Percentiles rank a stretch among this genome's conserved stretches.
Evolutionary conservation across 2,888 invertebrate genomes (phyloP).

Genomic region (Diplolepis rosae): DNA sequence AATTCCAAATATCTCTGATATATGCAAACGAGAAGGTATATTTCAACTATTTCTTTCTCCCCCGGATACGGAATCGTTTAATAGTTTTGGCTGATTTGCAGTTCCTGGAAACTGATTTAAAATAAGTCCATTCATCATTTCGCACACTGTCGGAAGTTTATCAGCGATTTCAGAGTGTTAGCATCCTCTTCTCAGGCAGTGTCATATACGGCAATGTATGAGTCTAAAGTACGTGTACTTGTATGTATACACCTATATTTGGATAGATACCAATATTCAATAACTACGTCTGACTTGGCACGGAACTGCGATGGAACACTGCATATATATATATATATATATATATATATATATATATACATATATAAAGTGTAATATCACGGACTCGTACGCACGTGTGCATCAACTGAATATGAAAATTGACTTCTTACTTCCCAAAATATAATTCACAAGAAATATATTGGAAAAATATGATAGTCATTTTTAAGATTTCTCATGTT

Average conservation of each 20-base stretch:
- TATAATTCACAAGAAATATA: neutral
- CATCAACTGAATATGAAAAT: neutral
- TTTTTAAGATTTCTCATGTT: too few relatives aligned
- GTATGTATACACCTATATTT: conserved; percentile 1
- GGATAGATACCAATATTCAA: conserved; percentile 46
- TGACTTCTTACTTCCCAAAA: neutral
- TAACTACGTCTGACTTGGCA: conserved; percentile 49
- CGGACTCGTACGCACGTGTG: neutral
- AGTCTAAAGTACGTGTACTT: neutral
- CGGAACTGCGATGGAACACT: neutral
- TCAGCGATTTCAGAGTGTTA: conserved; percentile 20
- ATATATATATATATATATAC: conserved; percentile 25
- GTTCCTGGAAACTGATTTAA: neutral
- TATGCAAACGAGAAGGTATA: neutral
- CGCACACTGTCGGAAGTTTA: conserved; percentile 18
- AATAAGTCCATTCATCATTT: conserved; percentile 22
- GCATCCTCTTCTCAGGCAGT: conserved; percentile 1
- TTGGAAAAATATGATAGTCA: neutral
- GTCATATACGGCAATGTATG: neutral
- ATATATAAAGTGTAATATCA: neutral
- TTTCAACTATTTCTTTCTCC: neutral
- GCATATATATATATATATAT: conserved; percentile 28
- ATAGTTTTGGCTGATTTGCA: neutral
- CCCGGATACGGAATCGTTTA: neutral
- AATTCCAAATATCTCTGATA: neutral